Conservation (phyloP, 1,140 invertebrate species). For the Acromyrmex charruanus region DNA sequence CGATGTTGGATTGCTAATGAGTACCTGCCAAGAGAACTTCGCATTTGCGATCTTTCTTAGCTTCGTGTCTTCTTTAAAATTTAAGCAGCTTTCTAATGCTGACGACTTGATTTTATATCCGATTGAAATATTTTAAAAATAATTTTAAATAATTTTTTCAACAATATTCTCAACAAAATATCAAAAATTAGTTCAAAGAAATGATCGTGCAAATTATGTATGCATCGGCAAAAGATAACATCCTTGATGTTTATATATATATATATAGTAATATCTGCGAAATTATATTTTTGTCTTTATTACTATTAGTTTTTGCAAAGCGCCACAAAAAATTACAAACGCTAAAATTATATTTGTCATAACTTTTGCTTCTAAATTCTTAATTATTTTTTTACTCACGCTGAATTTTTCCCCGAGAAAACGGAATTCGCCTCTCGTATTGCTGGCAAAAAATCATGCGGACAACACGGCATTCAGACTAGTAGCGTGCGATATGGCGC, state of each 20-base stretch:
- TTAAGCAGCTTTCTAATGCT: background rate
- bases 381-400: background rate
- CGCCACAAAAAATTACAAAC: background rate
- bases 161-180: background rate
- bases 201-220: background rate
- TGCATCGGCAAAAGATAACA: background rate
- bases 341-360: background rate
- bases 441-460: conserved; percentile 57
- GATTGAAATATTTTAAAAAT: background rate
- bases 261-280: background rate
- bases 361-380: background rate
- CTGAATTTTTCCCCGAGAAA: conserved; percentile 19
- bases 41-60: background rate
- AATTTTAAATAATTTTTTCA: too few species aligned
- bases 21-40: conserved; percentile 56
- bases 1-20: conserved; percentile 84
- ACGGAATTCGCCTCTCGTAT: conserved; percentile 12
- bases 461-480: conserved; percentile 43
- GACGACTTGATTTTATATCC: background rate
- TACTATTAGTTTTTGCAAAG: background rate
- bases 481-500: conserved; percentile 61
- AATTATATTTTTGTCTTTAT: background rate
- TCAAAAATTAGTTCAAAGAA: too few species aligned
- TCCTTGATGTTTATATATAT: background rate
- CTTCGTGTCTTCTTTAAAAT: conserved; percentile 14